These are phyloP conservation scores for Drosophila fungiperda DNA, from an alignment of 2,888 invertebrate genomes.

Conservation along the genomic window DNA sequence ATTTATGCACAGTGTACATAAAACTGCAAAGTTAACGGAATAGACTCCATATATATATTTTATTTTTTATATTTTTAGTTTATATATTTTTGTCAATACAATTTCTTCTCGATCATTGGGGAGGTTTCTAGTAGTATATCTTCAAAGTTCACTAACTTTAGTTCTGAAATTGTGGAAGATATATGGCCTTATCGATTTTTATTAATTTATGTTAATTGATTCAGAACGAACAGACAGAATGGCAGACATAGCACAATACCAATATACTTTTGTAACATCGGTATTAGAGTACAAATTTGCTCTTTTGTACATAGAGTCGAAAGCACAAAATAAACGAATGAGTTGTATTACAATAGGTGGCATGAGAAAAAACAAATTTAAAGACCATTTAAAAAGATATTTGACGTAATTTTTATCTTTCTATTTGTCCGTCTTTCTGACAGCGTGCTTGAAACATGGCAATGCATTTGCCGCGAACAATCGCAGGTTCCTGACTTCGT, in stretches of 20 bases:
- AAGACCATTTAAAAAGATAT: constrained; percentile 58
- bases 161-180: background rate
- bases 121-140: background rate
- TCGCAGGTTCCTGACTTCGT: constrained; percentile 8
- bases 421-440: constrained; percentile 18
- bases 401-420: constrained; percentile 70
- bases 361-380: constrained; percentile 5
- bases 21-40: constrained; percentile 5
- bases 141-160: background rate
- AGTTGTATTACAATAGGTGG: constrained; percentile 39
- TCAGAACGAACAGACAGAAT: background rate
- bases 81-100: background rate
- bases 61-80: too few species aligned
- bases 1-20: background rate
- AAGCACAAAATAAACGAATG: constrained; percentile 72
- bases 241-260: background rate
- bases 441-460: constrained; percentile 71
- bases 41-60: background rate
- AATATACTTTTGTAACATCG: background rate
- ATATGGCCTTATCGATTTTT: background rate
- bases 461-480: constrained; percentile 67
- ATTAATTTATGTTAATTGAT: background rate
- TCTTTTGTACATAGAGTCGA: constrained; percentile 58
- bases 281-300: background rate
- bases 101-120: background rate